Percentiles rank a stretch among this genome's conserved stretches.
These are phyloP conservation scores for Choreutis nemorana DNA, from an alignment of 2,888 invertebrate genomes.

Conservation along the genomic window DNA sequence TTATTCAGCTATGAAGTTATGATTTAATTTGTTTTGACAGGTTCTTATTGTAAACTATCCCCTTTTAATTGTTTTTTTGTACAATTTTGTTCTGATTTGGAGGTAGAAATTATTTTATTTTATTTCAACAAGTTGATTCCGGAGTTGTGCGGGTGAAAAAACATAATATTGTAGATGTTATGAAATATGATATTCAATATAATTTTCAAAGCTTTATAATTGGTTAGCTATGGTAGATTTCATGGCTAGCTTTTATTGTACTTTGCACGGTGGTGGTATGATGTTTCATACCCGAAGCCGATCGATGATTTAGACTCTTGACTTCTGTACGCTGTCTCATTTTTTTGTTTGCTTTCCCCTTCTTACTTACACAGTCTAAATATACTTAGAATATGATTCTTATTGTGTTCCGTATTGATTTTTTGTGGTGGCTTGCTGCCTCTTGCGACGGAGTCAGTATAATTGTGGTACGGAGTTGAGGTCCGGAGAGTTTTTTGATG, in stretches of 20 bases:
- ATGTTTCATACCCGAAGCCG: constrained; percentile 23
- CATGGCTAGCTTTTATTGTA: constrained; percentile 9
- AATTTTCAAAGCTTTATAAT: too few species aligned
- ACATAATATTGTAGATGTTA: too few species aligned
- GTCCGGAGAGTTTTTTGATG: too few species aligned
- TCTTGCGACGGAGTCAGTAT: constrained; percentile 18
- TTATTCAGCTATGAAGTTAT: constrained; percentile 57
- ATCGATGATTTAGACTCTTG: constrained; percentile 61
- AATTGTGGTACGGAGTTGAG: too few species aligned
- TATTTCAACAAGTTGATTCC: constrained; percentile 5
- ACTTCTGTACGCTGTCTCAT: constrained; percentile 43
- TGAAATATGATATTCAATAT: constrained; percentile 40
- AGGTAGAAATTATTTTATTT: constrained; percentile 1
- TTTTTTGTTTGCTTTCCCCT: constrained; percentile 41
- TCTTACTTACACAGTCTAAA: constrained; percentile 38
- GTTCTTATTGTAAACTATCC: constrained; percentile 36
- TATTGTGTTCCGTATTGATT: constrained; percentile 59
- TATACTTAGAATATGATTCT: constrained; percentile 37
- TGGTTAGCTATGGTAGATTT: constrained; percentile 18
- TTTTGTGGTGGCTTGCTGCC: constrained; percentile 33
- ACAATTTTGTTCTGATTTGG: constrained; percentile 8
- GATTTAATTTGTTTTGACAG: constrained; percentile 64
- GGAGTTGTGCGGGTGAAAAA: too few species aligned
- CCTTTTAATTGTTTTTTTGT: constrained; percentile 15
- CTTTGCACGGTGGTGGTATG: constrained; percentile 16